Percentiles rank a stretch among this genome's conserved stretches.
phyloP scores from a whole-genome alignment of 2,113 vertebrate species.

The Dryoscopus gambensis region DNA sequence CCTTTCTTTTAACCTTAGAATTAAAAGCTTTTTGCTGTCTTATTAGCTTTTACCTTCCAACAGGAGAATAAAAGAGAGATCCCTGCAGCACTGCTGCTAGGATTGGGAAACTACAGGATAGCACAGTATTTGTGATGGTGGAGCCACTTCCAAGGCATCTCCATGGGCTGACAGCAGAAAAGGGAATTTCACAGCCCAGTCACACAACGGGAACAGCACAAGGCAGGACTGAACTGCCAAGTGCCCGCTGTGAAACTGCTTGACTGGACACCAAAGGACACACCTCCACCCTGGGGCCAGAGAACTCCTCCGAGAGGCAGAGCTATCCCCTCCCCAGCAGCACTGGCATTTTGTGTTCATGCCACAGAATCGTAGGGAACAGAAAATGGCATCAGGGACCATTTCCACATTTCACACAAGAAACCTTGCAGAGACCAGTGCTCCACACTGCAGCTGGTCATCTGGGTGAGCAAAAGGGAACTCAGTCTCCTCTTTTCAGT shows the following conservation, averaged over 20 bases:
- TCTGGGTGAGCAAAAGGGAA: background rate
- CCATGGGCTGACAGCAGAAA: background rate
- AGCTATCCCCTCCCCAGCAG: background rate
- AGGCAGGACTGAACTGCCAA: background rate
- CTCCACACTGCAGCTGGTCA: background rate
- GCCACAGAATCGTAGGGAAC: fast-evolving
- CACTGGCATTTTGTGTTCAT: fast-evolving
- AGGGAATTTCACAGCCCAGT: background rate
- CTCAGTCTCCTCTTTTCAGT: background rate
- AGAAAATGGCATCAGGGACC: background rate
- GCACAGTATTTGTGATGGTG: background rate
- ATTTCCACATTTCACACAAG: background rate
- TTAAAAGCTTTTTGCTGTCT: background rate
- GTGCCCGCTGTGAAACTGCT: background rate
- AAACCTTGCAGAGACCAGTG: background rate
- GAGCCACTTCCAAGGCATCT: background rate
- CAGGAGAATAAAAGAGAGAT: background rate
- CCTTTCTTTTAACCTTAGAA: background rate
- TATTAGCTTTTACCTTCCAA: background rate
- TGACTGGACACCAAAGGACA: background rate
- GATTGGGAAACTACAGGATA: background rate
- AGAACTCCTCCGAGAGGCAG: background rate
- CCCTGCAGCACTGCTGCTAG: background rate
- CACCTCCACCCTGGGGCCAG: background rate
- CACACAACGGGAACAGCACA: fast-evolving